phyloP scores from a whole-genome alignment of 2,888 invertebrate species.

The Ormyrus labotus region DNA sequence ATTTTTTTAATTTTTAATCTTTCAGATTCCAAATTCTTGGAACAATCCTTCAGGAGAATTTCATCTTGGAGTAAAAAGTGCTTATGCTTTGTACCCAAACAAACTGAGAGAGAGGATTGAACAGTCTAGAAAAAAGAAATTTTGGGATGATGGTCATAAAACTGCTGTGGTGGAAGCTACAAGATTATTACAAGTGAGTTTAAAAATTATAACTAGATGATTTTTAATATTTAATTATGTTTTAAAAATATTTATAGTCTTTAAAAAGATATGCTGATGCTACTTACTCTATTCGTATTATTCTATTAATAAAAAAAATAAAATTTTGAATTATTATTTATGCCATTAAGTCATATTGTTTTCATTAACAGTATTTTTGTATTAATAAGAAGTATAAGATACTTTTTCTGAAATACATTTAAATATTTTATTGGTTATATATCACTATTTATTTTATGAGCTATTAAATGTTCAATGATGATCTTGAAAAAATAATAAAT shows the following conservation, averaged over 20 bases:
- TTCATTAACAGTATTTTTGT: neutral
- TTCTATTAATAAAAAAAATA: no score
- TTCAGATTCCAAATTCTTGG: slow-evolving; percentile 88
- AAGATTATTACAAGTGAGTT: slow-evolving; percentile 80
- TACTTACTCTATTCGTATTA: no score
- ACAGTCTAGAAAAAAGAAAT: slow-evolving; percentile 85
- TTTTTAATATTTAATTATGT: slow-evolving; percentile 25
- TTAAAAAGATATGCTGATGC: neutral
- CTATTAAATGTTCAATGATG: slow-evolving; percentile 26
- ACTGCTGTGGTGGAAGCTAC: slow-evolving; percentile 86
- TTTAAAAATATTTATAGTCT: neutral
- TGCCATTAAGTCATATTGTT: neutral
- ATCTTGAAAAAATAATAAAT: slow-evolving; percentile 60
- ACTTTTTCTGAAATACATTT: slow-evolving; percentile 22
- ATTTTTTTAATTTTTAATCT: neutral
- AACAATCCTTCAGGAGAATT: slow-evolving; percentile 89
- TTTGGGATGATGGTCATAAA: slow-evolving; percentile 92
- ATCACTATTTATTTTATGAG: slow-evolving; percentile 20
- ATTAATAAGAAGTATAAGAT: slow-evolving; percentile 1
- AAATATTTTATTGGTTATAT: slow-evolving; percentile 17
- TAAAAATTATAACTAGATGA: slow-evolving; percentile 6
- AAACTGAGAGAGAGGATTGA: slow-evolving; percentile 88
- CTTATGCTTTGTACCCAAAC: slow-evolving; percentile 91
- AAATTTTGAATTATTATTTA: neutral
- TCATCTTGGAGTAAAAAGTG: slow-evolving; percentile 91